phyloP scores from a whole-genome alignment of 2,797 vertebrate species.

The Catamblyrhynchus diadema region DNA sequence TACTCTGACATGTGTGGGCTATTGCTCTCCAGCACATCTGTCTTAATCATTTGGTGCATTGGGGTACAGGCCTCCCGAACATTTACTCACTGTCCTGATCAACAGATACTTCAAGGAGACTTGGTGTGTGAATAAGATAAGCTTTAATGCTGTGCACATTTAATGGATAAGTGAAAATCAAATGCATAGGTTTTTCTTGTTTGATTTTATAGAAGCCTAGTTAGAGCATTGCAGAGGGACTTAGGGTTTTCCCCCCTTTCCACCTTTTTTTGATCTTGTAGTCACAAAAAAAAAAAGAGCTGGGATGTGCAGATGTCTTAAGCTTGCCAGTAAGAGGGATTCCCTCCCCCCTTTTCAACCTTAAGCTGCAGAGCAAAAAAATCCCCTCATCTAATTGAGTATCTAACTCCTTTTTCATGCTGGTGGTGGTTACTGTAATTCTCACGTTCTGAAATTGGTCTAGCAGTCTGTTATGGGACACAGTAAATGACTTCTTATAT shows the following conservation, averaged over 20 bases:
- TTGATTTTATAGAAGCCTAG: background rate
- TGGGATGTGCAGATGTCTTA: background rate
- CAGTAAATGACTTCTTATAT: background rate
- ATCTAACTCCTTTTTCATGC: background rate
- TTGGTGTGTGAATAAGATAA: background rate
- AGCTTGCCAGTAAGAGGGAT: background rate
- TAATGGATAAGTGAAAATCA: background rate
- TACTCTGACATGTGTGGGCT: background rate
- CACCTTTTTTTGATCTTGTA: background rate
- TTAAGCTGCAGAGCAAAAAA: background rate
- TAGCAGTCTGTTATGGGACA: background rate
- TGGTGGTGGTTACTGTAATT: background rate
- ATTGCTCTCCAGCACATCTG: background rate
- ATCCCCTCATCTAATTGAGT: background rate
- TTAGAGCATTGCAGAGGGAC: background rate
- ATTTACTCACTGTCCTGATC: background rate
- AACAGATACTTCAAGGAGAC: background rate
- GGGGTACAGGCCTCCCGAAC: background rate
- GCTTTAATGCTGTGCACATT: background rate
- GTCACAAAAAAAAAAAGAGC: background rate
- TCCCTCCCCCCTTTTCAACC: background rate
- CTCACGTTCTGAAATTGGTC: background rate
- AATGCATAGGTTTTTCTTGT: rapidly evolving
- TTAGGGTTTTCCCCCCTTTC: rapidly evolving
- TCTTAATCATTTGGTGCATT: background rate